phyloP scores from a whole-genome alignment of 2,888 invertebrate genomes.

The Azorinus chamasolen region DNA sequence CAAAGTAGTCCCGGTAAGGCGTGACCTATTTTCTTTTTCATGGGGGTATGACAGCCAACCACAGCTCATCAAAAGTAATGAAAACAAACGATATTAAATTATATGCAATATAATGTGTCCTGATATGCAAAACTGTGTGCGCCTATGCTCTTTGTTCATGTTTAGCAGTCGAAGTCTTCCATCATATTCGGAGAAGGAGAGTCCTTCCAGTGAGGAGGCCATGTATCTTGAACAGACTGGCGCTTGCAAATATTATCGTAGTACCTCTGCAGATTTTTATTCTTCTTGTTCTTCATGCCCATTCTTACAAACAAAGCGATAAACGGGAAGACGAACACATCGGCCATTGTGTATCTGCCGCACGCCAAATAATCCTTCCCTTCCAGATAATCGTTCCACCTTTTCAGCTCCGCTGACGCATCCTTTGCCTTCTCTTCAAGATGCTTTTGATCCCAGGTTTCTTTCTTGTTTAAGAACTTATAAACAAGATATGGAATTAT shows the following conservation, averaged over 20 bases:
- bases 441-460: slow-evolving; percentile 25
- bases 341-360: slow-evolving; percentile 41
- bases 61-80: too few species aligned
- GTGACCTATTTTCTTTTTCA: too few species aligned
- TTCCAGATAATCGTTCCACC: slow-evolving; percentile 20
- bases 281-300: slow-evolving; percentile 58
- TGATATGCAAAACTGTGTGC: too few species aligned
- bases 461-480: slow-evolving; percentile 26
- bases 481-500: slow-evolving; percentile 13
- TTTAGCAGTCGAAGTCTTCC: too few species aligned
- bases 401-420: slow-evolving; percentile 25
- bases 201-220: slow-evolving; percentile 80
- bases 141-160: too few species aligned
- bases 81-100: too few species aligned
- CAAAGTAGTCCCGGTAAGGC: too few species aligned
- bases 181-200: neutral
- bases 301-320: slow-evolving; percentile 43
- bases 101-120: too few species aligned
- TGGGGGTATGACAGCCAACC: too few species aligned
- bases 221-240: slow-evolving; percentile 66
- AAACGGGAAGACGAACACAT: slow-evolving; percentile 31
- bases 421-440: slow-evolving; percentile 11
- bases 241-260: slow-evolving; percentile 61
- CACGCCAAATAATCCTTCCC: slow-evolving; percentile 28
- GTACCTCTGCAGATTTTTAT: slow-evolving; percentile 62